A percentile compares a stretch with the other conserved stretches of the same genome.
These are phyloP conservation scores for Bungarus multicinctus DNA, from an alignment of 2,113 vertebrate species.

Conservation along the genomic window DNA sequence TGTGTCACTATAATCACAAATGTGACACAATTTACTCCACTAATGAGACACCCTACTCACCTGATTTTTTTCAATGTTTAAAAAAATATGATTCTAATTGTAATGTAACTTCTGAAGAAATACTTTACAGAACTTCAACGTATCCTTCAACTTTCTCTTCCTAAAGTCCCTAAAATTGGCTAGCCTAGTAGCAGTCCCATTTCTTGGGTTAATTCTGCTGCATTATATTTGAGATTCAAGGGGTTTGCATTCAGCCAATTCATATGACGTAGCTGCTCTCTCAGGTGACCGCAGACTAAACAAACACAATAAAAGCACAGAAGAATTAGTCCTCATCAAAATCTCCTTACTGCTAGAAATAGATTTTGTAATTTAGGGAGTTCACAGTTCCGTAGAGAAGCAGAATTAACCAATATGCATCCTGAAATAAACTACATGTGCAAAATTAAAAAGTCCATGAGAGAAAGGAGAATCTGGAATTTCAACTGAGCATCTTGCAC, in stretches of 20 bases:
- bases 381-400: neutral
- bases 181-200: too few species aligned
- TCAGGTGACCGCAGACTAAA: neutral
- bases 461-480: conserved; percentile 8
- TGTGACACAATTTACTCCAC: neutral
- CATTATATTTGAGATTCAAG: neutral
- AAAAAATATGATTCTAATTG: neutral
- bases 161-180: neutral
- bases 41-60: neutral
- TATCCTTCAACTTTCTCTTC: neutral
- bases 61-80: neutral
- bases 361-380: neutral
- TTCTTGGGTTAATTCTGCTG: neutral
- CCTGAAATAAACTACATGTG: neutral
- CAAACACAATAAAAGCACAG: neutral
- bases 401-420: neutral
- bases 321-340: neutral
- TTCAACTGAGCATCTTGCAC: neutral
- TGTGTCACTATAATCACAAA: neutral
- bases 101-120: neutral
- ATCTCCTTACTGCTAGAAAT: neutral
- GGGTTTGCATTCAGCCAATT: neutral
- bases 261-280: neutral
- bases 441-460: neutral
- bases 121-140: neutral